phyloP scores from a whole-genome alignment of 30 jellyfish, hydroid and myxozoan species.

The Pseudorhiza aurosa region DNA sequence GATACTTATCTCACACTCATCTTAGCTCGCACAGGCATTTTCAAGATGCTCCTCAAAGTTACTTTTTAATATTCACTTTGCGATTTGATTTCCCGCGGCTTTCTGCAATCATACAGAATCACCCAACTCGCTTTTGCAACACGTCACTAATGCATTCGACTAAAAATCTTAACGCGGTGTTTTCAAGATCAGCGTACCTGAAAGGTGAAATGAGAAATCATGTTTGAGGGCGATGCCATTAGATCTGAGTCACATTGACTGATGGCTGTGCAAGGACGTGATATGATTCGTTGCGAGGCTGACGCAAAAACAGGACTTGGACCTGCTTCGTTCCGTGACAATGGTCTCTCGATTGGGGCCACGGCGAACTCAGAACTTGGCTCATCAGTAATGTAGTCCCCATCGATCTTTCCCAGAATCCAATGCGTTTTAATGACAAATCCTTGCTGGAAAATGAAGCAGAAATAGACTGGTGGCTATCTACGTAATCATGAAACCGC shows the following conservation, averaged over 20 bases:
- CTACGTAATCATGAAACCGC: no score
- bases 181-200: slow-evolving; percentile 6
- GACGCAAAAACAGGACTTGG: slow-evolving; percentile 35
- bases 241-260: slow-evolving; percentile 2
- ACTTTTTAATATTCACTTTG: no score
- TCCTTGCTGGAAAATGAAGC: slow-evolving; percentile 3
- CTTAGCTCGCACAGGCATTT: no score
- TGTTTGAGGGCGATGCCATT: slow-evolving; percentile 20
- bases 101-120: no score
- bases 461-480: no score
- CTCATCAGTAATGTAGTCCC: not conserved
- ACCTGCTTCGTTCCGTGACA: slow-evolving; percentile 25
- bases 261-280: slow-evolving; percentile 9
- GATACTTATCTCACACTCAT: no score
- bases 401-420: slow-evolving; percentile 54
- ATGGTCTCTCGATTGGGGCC: slow-evolving; percentile 2
- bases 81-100: no score
- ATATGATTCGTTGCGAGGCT: slow-evolving; percentile 49
- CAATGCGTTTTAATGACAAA: slow-evolving; percentile 47
- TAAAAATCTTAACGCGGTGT: no score
- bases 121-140: no score
- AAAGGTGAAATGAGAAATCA: slow-evolving; percentile 18
- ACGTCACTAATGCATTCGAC: no score
- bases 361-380: not conserved
- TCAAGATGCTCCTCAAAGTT: no score